Percentiles rank a stretch among this genome's conserved stretches.
Evolutionary conservation across 2,797 vertebrate genomes (phyloP).

Genomic region (Sebastes iracundus): DNA sequence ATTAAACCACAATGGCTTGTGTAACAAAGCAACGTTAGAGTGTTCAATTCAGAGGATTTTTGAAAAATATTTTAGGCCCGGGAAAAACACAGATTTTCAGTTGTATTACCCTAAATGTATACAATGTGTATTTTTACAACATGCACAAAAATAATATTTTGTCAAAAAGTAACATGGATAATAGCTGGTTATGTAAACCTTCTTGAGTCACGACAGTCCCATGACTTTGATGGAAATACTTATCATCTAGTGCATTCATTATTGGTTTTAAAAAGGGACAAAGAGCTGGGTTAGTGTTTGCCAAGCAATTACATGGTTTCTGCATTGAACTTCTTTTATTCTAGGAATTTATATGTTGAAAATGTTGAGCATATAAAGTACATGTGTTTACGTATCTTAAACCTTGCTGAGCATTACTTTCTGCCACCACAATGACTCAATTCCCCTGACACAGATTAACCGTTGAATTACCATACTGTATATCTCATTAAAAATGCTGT

Average conservation of each 20-base stretch:
- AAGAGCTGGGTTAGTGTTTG: not conserved
- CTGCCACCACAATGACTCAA: not conserved
- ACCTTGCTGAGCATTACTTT: not conserved
- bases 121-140: not conserved
- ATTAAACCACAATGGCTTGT: not conserved
- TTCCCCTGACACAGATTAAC: not conserved
- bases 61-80: fast-evolving
- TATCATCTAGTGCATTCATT: not conserved
- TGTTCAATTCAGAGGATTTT: not conserved
- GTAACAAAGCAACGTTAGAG: not conserved
- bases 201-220: not conserved
- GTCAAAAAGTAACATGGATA: too few relatives aligned
- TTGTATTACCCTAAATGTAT: not conserved
- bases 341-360: not conserved
- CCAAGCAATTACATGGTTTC: not conserved
- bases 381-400: not conserved
- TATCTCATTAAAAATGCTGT: not conserved
- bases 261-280: not conserved
- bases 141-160: not conserved
- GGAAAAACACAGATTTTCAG: too few relatives aligned
- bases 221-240: not conserved
- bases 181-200: not conserved
- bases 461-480: not conserved
- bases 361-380: not conserved
- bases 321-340: not conserved